These are phyloP conservation scores for Acanthosepion pharaonis DNA, from an alignment of 2,888 invertebrate species.

Conservation along the genomic window DNA sequence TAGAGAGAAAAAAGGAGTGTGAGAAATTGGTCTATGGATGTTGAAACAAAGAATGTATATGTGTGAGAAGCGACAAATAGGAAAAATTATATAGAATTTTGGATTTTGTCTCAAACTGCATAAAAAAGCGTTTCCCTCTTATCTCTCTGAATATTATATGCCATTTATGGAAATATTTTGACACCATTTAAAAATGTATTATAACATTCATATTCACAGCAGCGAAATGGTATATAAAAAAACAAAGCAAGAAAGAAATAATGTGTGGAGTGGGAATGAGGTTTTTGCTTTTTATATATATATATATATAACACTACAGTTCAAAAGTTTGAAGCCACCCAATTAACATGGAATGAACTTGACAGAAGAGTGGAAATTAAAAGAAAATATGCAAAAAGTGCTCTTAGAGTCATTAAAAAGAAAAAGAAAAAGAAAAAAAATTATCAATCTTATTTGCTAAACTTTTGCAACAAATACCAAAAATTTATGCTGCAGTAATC, in stretches of 20 bases:
- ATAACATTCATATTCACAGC: neutral
- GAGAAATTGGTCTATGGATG: neutral
- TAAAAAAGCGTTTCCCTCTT: neutral
- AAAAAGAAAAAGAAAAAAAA: neutral
- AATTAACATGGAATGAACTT: too few species aligned
- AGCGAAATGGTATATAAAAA: neutral
- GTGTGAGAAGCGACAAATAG: neutral
- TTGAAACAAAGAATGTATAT: neutral
- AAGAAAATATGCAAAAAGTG: neutral
- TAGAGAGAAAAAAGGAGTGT: neutral
- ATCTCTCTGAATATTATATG: neutral
- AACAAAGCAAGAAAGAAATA: neutral
- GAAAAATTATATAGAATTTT: neutral
- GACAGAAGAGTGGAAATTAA: too few species aligned
- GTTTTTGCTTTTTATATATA: too few species aligned
- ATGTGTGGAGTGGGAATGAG: too few species aligned
- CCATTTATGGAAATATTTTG: neutral
- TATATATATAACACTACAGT: too few species aligned
- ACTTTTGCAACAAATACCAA: too few species aligned
- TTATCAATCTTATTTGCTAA: too few species aligned
- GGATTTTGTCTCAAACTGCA: neutral
- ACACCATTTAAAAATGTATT: neutral
- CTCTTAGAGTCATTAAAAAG: neutral
- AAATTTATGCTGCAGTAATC: too few species aligned
- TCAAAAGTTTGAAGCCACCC: too few species aligned